Conservation (phyloP, 2,888 invertebrate genomes). For the Gortyna flavago region DNA sequence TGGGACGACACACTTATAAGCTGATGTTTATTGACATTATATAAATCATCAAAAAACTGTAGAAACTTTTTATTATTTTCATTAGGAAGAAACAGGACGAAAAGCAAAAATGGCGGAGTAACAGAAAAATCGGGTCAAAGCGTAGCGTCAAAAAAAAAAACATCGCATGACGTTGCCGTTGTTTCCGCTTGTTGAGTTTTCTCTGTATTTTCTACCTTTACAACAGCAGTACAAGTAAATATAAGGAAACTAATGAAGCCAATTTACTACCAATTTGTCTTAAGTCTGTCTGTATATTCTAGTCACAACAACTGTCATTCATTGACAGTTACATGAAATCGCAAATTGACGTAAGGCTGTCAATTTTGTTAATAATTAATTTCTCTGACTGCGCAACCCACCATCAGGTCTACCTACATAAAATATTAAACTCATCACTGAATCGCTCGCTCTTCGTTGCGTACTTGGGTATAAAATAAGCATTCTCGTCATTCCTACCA, state of each 20-base stretch:
- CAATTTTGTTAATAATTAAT: neutral
- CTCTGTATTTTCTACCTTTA: neutral
- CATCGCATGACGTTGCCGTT: slow-evolving; percentile 1
- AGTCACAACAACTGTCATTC: neutral
- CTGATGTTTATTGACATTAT: too few relatives aligned
- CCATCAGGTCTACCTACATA: neutral
- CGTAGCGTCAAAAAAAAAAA: slow-evolving; percentile 3
- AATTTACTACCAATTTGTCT: neutral
- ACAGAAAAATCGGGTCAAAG: slow-evolving; percentile 20
- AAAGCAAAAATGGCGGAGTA: neutral
- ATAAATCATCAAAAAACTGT: neutral
- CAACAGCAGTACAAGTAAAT: neutral
- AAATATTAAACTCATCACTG: slow-evolving; percentile 4
- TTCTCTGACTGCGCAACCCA: neutral
- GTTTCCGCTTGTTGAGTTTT: neutral
- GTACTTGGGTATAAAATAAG: slow-evolving; percentile 28
- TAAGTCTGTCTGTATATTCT: neutral
- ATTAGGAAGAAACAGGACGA: neutral
- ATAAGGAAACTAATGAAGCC: neutral
- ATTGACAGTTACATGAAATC: neutral
- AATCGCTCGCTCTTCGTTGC: slow-evolving; percentile 2
- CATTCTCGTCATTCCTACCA: slow-evolving; percentile 21
- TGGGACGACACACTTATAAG: neutral
- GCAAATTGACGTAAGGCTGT: neutral
- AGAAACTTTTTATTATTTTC: neutral